Base-by-base conservation (phyloP, 2,113 vertebrate species). In the Syrrhaptes paradoxus region DNA sequence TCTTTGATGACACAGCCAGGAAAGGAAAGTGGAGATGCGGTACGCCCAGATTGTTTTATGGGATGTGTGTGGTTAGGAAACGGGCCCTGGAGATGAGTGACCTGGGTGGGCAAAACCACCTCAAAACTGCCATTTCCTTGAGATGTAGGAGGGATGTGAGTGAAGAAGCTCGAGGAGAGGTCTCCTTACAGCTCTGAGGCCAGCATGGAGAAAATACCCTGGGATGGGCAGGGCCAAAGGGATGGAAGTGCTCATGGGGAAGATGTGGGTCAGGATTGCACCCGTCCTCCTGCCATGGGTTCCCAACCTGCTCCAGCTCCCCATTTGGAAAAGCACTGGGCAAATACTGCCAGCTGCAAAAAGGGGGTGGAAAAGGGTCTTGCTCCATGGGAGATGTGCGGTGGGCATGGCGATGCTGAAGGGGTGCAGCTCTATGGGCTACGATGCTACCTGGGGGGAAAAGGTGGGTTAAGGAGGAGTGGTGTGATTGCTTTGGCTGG, bases 251-350 rank as follows among this genome's bases (percentile, higher is more conserved):
- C 32, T 78, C 4, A 1, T 21, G 31, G 34, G 29, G 28, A 58
- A 77, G 32, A 20, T 52, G 11, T 29, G 19, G 15, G 21, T 70
- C 45, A 61, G 62, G 54, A 29, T 41, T 54, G 9, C 2, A 0
- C 17, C 72, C 62, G 12, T 74, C 38, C 38, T 48, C 20, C 54
- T 12, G 43, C 41, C 15, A 10, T 0, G 0, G 46, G 14, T n/a
- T 90, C 36, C 54, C 34, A 84, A 13, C 72, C 48, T 84, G 34
- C 22, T 92, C 29, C 51, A 90, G 18, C 65, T 68, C 26, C 20
- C 17, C 2, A 3, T 12, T 25, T 77, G 43, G 16, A 80, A 63
- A 43, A 92, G 32, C 55, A 59, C 22, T 31, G 8, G 5, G 20
- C 34, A 77, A 14, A 51, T 46, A 28, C 10, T 63, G 36, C 21